Base-by-base conservation (phyloP, 1,140 invertebrate species). In the Cryptotermes secundus region DNA sequence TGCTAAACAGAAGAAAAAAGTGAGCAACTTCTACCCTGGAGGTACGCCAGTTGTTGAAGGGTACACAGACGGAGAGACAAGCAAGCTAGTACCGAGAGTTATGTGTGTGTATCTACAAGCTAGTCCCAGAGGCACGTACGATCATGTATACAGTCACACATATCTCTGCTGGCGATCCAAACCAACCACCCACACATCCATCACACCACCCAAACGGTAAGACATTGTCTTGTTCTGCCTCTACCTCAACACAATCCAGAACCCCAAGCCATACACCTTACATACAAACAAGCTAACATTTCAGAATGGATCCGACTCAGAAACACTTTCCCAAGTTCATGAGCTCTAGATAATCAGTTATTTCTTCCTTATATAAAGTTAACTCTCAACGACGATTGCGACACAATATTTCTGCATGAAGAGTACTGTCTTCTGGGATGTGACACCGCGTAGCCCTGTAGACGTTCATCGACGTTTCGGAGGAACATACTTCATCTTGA, bases 121-220 rank as follows among this genome's bases (percentile, higher is more conserved):
- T 31, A 26, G 26, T 10, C 7, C 26, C 59, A 72, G 3, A 72
- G 0, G 59, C 59, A 72, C 59, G 59, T 72, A 72, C 19, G 31
- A 3, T n/a, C 59, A 3, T 12, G 59, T 26, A n/a, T 31, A n/a
- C 4, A 72, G 59, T 72, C 26, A 22, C 53, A 59, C 53, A 59
- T 59, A 59, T 59, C 53, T 59, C 53, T 26, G 59, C 14, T 72
- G 59, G 59, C 59, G 59, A 72, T 31, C 59, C 59, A n/a, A 65
- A 65, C 59, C 59, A 72, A 26, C 26, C 59, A 72, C 59, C 59
- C 59, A 72, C 59, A 72, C 59, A 72, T 72, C n/a, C 59, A 72
- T 72, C 59, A 72, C 59, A 72, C 7, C 59, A 31, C 10, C 59
- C 59, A 72, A 31, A 59, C 53, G 1, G 53, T 24, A 59, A 12